Evolutionary conservation across 2,797 vertebrate species (phyloP).

Genomic region (Agapornis canus): DNA sequence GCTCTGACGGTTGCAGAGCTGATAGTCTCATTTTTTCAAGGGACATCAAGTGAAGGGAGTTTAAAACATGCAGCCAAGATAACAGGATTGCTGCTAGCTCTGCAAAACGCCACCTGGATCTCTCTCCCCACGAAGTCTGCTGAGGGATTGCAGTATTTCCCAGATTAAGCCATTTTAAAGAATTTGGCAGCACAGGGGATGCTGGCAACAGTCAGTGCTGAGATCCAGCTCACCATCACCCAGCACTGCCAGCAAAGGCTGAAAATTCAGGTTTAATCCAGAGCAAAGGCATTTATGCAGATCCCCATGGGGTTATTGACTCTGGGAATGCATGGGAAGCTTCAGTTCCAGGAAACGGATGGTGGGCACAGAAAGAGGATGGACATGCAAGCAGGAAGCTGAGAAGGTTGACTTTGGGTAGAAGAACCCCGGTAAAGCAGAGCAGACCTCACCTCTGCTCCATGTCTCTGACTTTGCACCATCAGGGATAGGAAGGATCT

Average conservation of each 20-base stretch:
- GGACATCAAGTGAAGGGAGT: background rate
- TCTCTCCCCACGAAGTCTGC: background rate
- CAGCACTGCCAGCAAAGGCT: background rate
- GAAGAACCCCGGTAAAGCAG: background rate
- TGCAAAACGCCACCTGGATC: slow-evolving; percentile 41
- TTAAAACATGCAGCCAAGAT: background rate
- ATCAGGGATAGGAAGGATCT: background rate
- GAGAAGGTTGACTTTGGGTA: background rate
- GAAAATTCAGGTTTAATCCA: background rate
- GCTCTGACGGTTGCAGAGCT: background rate
- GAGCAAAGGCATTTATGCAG: background rate
- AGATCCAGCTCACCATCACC: background rate
- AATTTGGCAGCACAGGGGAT: rapidly evolving
- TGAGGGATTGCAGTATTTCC: background rate
- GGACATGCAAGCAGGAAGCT: rapidly evolving
- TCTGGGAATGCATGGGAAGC: background rate
- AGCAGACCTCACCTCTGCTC: background rate
- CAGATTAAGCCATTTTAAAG: slow-evolving; percentile 9
- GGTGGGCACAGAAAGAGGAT: background rate
- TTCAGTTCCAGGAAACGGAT: background rate
- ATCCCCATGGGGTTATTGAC: background rate
- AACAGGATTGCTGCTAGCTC: background rate
- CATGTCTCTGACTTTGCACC: background rate
- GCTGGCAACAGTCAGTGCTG: background rate
- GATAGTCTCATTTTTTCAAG: background rate